Percentiles rank a stretch among this genome's conserved stretches.
phyloP scores from a whole-genome alignment of 2,113 vertebrate genomes.

The Tetraodon nigroviridis region DNA sequence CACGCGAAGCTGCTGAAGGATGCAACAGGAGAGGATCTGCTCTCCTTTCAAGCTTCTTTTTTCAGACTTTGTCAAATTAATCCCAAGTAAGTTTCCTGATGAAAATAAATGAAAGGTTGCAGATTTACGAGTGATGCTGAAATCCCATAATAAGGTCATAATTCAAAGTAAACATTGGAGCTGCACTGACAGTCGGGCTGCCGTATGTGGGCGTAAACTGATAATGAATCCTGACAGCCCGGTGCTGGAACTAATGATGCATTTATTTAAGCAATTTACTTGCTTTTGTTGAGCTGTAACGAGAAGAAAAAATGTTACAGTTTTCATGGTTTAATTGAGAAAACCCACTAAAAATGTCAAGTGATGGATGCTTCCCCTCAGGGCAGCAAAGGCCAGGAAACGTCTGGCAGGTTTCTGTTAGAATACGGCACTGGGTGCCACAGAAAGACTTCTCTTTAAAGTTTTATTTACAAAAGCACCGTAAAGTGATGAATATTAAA shows the following conservation, averaged over 20 bases:
- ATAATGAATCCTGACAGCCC: conserved; percentile 68
- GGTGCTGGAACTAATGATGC: conserved; percentile 71
- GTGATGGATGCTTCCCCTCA: conserved; percentile 65
- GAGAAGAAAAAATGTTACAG: conserved; percentile 50
- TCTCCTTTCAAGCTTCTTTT: conserved; percentile 18
- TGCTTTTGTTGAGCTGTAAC: conserved; percentile 51
- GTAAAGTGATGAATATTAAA: too few species aligned
- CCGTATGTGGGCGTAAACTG: conserved; percentile 51
- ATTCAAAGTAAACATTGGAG: conserved; percentile 67
- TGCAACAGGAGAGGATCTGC: conserved; percentile 13
- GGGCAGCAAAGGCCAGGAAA: conserved; percentile 45
- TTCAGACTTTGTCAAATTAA: conserved; percentile 13
- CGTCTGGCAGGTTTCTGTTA: not conserved
- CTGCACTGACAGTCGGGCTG: conserved; percentile 49
- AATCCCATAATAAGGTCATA: conserved; percentile 61
- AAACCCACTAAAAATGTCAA: conserved; percentile 68
- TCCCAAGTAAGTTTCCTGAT: conserved; percentile 19
- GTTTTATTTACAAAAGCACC: too few species aligned
- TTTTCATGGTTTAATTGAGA: conserved; percentile 71
- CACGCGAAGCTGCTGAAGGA: conserved; percentile 25
- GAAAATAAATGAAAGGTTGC: conserved; percentile 15
- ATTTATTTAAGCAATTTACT: conserved; percentile 67
- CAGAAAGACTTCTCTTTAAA: not conserved
- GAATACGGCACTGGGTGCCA: not conserved
- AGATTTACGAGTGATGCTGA: conserved; percentile 49